Conservation (phyloP, 2,797 vertebrate genomes). For the Gouania willdenowi region DNA sequence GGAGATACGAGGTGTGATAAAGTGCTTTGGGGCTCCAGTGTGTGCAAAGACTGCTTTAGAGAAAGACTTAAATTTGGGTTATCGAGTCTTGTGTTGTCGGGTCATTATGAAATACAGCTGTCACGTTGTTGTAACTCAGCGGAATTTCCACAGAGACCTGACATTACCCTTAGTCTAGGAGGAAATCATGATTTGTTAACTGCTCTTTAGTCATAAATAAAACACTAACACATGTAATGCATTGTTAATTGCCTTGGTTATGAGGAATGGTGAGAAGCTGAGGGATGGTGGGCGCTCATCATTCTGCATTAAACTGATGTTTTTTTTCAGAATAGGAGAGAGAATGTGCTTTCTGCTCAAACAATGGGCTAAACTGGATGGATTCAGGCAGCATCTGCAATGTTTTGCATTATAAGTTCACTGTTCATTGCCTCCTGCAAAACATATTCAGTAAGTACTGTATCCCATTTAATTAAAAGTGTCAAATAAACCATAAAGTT, state of each 20-base stretch:
- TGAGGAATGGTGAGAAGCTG: slow-evolving; percentile 20
- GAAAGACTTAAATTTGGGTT: slow-evolving; percentile 63
- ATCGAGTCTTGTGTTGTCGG: slow-evolving; percentile 48
- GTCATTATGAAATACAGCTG: slow-evolving; percentile 65
- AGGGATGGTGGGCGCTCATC: slow-evolving; percentile 38
- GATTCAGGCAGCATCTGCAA: neutral
- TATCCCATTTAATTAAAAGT: too few relatives aligned
- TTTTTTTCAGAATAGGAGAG: slow-evolving; percentile 19
- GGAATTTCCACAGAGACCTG: slow-evolving; percentile 50
- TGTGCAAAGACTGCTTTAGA: slow-evolving; percentile 45
- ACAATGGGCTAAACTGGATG: slow-evolving; percentile 10
- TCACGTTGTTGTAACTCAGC: slow-evolving; percentile 59
- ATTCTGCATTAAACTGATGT: slow-evolving; percentile 27
- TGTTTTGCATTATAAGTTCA: neutral
- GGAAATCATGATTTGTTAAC: slow-evolving; percentile 67
- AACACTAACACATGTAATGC: slow-evolving; percentile 55
- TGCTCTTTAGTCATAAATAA: slow-evolving; percentile 65
- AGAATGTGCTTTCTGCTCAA: slow-evolving; percentile 5
- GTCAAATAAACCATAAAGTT: too few relatives aligned
- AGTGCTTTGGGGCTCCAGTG: slow-evolving; percentile 46
- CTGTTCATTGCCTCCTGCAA: too few relatives aligned
- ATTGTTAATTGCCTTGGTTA: slow-evolving; percentile 60
- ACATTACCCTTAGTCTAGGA: slow-evolving; percentile 51
- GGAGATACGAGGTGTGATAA: slow-evolving; percentile 62
- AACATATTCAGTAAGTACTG: too few relatives aligned